Evolutionary conservation across 2,888 invertebrate genomes (phyloP), one percentile per base, ranked within the genome.

Genomic region (Phyto melanocephala): DNA sequence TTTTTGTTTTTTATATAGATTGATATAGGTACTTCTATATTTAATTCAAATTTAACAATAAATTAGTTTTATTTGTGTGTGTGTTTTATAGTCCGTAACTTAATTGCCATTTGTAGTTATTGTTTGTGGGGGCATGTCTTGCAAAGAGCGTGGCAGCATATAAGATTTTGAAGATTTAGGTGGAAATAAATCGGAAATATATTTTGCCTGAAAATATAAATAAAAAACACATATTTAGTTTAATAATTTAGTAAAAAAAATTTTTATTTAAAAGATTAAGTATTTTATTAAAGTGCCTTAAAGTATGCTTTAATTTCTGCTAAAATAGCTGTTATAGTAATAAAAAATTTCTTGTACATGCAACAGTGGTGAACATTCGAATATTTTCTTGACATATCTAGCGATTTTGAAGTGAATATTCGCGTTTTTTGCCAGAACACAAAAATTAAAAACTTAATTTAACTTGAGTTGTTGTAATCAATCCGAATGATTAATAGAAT

Each of bases 181-280:
- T 2, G 85, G 81, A 70, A 90, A 91, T 75, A 91, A 83, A 84
- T 91, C 91, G 2, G 91, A 91, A n/a, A 91, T 87, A 71, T 83
- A 91, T 37, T 89, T 90, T 35, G 89, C 89, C 91, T 91, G 88
- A 5, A 90, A 90, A 13, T 52, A 37, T 47, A 76, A 42, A 72
- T 65, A 17, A 17, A 65, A 63, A 22, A 11, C 0, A 20, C 20
- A 58, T 17, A 35, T 56, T 15, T 11, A 52, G 15, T 22, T 8
- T 10, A 0, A 52, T 5, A 6, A n/a, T 13, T 0, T 2, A 5
- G 15, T 15, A 5, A 15, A 42, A 28, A 3, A 15, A 42, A 3
- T 42, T n/a, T 15, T 42, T 42, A 7, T 42, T 11, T 40, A 11
- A 40, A 13, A 13, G 13, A 8, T 11, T 50, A 22, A 8, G 11